A percentile compares a stretch with the other conserved stretches of the same genome.
Evolutionary conservation across 2,797 vertebrate species (phyloP).

Genomic region (Sternotherus odoratus): DNA sequence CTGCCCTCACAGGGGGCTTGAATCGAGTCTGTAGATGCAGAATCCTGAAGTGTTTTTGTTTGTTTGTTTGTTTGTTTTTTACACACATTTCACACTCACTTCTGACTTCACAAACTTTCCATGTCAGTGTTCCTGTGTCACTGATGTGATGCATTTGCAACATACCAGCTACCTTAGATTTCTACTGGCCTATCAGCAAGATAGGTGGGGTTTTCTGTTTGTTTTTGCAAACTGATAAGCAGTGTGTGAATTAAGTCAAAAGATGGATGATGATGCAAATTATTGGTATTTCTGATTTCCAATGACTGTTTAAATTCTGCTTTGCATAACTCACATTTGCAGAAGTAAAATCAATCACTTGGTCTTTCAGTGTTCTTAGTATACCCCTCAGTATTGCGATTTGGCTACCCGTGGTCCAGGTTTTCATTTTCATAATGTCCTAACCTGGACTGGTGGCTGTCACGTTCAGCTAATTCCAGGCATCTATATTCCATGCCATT

Average conservation of each 20-base stretch:
- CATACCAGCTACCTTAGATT: background rate
- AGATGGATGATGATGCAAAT: background rate
- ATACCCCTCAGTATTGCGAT: background rate
- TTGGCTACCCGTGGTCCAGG: background rate
- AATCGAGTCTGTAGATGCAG: too few relatives aligned
- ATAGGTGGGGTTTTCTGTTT: background rate
- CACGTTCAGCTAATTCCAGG: background rate
- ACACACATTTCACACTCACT: too few relatives aligned
- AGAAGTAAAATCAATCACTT: background rate
- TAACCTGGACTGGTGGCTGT: background rate
- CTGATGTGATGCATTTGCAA: background rate
- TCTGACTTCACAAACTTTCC: too few relatives aligned
- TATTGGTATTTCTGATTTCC: background rate
- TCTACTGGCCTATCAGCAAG: background rate
- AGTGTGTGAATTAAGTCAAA: background rate
- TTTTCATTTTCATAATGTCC: background rate
- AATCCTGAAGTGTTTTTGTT: too few relatives aligned
- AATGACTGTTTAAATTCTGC: background rate
- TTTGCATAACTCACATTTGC: background rate
- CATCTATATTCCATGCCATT: too few relatives aligned
- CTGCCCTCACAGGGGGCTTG: too few relatives aligned
- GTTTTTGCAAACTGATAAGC: background rate
- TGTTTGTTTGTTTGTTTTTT: too few relatives aligned
- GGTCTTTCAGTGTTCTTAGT: background rate
- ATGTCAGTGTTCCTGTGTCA: too few relatives aligned